These are phyloP conservation scores for Archips crataeganus DNA, from an alignment of 2,888 invertebrate species.

Conservation along the genomic window DNA sequence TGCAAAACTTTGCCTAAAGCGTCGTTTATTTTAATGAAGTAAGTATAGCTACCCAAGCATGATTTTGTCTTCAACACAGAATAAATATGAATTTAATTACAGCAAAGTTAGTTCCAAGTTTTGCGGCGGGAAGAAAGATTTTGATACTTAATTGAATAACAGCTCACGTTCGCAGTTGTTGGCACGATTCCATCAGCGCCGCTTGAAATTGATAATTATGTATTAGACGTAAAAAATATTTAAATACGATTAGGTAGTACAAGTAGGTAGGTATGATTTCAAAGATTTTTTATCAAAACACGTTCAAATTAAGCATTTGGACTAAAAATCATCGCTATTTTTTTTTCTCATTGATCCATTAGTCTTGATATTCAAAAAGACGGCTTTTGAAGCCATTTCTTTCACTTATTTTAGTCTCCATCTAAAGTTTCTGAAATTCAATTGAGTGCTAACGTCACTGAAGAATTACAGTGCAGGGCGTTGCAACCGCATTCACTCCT, in stretches of 20 bases:
- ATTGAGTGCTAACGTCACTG: no score
- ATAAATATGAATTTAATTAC: slow-evolving; percentile 43
- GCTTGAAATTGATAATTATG: slow-evolving; percentile 35
- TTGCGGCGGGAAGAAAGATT: slow-evolving; percentile 40
- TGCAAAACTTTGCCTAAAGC: slow-evolving; percentile 12
- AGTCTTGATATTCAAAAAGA: no score
- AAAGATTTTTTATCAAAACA: no score
- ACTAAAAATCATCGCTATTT: no score
- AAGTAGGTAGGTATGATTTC: neutral
- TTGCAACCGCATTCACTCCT: no score
- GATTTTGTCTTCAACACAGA: slow-evolving; percentile 39
- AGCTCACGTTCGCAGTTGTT: slow-evolving; percentile 41
- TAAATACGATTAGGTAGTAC: neutral
- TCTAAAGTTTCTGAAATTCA: no score
- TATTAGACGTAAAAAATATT: slow-evolving; percentile 43
- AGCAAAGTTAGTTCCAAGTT: slow-evolving; percentile 40
- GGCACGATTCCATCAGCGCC: slow-evolving; percentile 34
- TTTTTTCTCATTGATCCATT: no score
- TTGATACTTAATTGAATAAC: slow-evolving; percentile 43
- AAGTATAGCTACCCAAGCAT: slow-evolving; percentile 20
- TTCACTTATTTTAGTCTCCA: no score
- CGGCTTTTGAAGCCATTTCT: no score
- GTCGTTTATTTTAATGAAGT: slow-evolving; percentile 33
- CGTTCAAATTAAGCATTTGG: no score
- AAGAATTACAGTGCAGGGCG: no score